Conservation (phyloP, 2,888 invertebrate genomes). For the Anoplius nigerrimus region DNA sequence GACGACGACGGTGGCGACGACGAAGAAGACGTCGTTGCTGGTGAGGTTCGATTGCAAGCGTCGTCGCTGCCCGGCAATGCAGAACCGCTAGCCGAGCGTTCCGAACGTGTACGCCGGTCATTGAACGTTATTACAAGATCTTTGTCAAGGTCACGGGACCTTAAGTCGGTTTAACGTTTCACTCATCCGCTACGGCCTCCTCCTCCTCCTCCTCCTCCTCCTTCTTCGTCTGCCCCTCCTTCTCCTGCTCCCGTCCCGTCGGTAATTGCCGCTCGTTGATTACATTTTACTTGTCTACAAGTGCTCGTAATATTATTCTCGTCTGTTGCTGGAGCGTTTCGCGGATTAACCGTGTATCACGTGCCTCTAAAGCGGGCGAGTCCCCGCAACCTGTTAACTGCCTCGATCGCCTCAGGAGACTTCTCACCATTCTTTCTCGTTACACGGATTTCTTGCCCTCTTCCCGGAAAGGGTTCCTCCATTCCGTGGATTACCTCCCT, state of each 20-base stretch:
- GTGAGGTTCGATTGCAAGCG: not conserved
- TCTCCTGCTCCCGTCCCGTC: constrained; percentile 18
- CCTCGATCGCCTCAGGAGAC: constrained; percentile 35
- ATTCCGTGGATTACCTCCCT: constrained; percentile 34
- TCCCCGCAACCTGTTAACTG: constrained; percentile 39
- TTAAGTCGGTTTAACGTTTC: constrained; percentile 60
- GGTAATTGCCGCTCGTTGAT: constrained; percentile 43
- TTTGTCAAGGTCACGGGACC: constrained; percentile 53
- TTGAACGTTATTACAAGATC: constrained; percentile 64
- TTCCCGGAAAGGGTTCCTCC: constrained; percentile 41
- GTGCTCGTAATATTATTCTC: constrained; percentile 38
- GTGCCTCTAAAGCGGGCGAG: constrained; percentile 27
- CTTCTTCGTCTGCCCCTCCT: no score
- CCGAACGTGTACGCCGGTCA: constrained; percentile 24
- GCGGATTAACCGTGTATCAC: constrained; percentile 50
- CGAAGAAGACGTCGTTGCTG: constrained; percentile 25
- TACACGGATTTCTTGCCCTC: constrained; percentile 38
- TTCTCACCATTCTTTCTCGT: constrained; percentile 44
- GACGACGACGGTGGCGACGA: no score
- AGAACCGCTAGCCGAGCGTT: no score
- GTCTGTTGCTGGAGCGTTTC: constrained; percentile 35
- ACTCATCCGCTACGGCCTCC: constrained; percentile 36
- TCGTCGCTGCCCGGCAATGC: not conserved
- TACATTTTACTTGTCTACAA: constrained; percentile 43
- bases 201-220: constrained; percentile 22